phyloP scores from a whole-genome alignment of 2,113 vertebrate genomes.

The Psephotus haematonotus region DNA sequence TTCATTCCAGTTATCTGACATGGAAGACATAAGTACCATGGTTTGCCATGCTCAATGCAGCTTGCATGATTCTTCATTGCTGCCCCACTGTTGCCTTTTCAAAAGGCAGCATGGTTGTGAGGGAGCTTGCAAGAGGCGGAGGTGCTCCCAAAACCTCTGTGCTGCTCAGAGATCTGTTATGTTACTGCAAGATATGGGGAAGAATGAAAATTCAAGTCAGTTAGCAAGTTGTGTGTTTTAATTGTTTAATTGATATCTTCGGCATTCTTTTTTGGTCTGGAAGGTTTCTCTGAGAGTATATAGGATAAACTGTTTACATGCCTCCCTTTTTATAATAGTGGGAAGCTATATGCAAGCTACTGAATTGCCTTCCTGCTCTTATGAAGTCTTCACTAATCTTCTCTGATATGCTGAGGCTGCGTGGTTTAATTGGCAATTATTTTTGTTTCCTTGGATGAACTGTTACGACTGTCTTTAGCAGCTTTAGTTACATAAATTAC shows the following conservation, averaged over 20 bases:
- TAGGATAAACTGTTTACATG: neutral
- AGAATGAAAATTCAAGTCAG: neutral
- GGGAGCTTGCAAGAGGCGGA: neutral
- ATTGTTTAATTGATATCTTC: neutral
- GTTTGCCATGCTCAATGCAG: neutral
- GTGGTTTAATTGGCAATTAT: neutral
- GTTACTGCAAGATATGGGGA: neutral
- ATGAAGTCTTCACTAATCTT: neutral
- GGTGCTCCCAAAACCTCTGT: neutral
- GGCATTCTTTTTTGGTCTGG: neutral
- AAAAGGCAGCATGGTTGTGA: neutral
- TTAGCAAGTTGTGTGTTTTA: neutral
- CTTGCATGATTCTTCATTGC: neutral
- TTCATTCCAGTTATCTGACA: neutral
- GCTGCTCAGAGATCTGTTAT: neutral
- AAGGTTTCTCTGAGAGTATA: neutral
- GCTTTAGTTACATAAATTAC: neutral
- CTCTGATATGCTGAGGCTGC: neutral
- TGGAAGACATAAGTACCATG: neutral
- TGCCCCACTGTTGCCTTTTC: neutral
- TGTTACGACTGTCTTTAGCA: neutral
- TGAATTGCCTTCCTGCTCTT: neutral
- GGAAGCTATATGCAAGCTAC: neutral
- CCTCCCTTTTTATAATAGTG: neutral
- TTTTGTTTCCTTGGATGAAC: neutral